A percentile compares a stretch with the other conserved stretches of the same genome.
These are phyloP conservation scores for Coccyzus lansbergi DNA, from an alignment of 2,797 vertebrate species.

Conservation along the genomic window DNA sequence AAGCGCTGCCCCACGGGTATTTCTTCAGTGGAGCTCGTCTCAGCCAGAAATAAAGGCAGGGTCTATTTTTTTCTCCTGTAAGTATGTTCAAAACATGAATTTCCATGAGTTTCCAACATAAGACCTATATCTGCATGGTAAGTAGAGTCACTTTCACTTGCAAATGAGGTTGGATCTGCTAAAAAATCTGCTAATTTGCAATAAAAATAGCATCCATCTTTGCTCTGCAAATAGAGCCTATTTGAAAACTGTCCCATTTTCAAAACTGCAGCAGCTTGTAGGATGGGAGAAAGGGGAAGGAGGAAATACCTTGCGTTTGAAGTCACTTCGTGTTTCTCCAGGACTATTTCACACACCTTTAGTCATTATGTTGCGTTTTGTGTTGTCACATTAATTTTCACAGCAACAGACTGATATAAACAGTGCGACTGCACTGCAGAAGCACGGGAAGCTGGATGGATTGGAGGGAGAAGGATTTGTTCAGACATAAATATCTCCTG, in stretches of 20 bases:
- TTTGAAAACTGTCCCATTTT: slow-evolving; percentile 73
- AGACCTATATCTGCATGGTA: slow-evolving; percentile 72
- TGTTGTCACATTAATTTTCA: slow-evolving; percentile 64
- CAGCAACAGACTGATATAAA: slow-evolving; percentile 51
- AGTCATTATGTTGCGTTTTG: slow-evolving; percentile 30
- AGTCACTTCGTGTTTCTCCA: slow-evolving; percentile 30
- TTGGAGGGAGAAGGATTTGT: slow-evolving; percentile 62
- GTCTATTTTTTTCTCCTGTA: slow-evolving; percentile 64
- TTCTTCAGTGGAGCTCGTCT: slow-evolving; percentile 45
- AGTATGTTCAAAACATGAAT: slow-evolving; percentile 72
- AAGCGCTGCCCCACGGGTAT: neutral
- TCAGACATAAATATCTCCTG: slow-evolving; percentile 71
- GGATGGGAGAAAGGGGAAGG: slow-evolving; percentile 48
- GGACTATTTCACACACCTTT: slow-evolving; percentile 61
- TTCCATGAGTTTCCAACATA: slow-evolving; percentile 71
- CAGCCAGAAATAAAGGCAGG: slow-evolving; percentile 65
- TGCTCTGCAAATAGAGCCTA: slow-evolving; percentile 68
- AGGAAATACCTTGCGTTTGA: slow-evolving; percentile 66
- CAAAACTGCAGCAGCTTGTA: slow-evolving; percentile 64
- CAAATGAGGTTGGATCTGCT: slow-evolving; percentile 70
- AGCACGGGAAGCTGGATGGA: slow-evolving; percentile 44
- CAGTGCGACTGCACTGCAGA: slow-evolving; percentile 32
- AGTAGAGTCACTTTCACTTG: slow-evolving; percentile 72
- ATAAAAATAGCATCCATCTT: slow-evolving; percentile 71
- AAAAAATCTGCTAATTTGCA: slow-evolving; percentile 73